Conservation (phyloP, 2,888 invertebrate genomes). For the Augochlorella aurata region DNA sequence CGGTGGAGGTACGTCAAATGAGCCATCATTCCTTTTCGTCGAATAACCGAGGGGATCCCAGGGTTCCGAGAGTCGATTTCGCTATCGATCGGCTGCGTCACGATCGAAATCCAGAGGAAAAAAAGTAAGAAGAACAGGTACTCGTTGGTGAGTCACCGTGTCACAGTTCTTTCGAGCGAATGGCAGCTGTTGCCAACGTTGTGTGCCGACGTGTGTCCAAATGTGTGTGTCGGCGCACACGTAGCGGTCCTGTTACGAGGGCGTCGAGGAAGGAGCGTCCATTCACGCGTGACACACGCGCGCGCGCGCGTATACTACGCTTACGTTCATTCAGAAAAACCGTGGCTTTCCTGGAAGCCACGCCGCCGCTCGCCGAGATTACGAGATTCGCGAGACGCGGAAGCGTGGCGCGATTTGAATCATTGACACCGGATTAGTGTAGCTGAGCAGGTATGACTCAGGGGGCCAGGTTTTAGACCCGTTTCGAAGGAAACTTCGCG, state of each 20-base stretch:
- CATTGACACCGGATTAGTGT: slow-evolving; percentile 32
- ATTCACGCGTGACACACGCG: slow-evolving; percentile 64
- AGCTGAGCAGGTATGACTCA: neutral
- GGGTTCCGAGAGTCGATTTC: slow-evolving; percentile 25
- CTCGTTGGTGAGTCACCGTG: slow-evolving; percentile 52
- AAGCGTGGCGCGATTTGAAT: slow-evolving; percentile 18
- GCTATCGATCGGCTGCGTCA: slow-evolving; percentile 28
- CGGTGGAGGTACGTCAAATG: neutral
- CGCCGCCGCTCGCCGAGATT: slow-evolving; percentile 24
- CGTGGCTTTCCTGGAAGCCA: slow-evolving; percentile 57
- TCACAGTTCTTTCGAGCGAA: neutral
- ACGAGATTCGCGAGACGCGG: slow-evolving; percentile 48
- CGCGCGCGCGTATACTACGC: slow-evolving; percentile 39
- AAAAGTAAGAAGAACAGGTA: neutral
- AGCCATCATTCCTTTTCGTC: neutral
- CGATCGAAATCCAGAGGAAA: slow-evolving; percentile 39
- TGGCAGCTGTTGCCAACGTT: no score
- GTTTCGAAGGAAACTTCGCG: neutral
- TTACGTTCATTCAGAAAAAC: slow-evolving; percentile 71
- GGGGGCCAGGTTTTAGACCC: neutral
- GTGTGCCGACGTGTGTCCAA: neutral
- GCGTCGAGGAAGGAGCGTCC: slow-evolving; percentile 47
- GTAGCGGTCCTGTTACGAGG: slow-evolving; percentile 26
- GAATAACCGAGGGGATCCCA: slow-evolving; percentile 15
- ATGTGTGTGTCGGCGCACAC: neutral